phyloP scores from a whole-genome alignment of 2,797 vertebrate species.

The Sus cebifrons region DNA sequence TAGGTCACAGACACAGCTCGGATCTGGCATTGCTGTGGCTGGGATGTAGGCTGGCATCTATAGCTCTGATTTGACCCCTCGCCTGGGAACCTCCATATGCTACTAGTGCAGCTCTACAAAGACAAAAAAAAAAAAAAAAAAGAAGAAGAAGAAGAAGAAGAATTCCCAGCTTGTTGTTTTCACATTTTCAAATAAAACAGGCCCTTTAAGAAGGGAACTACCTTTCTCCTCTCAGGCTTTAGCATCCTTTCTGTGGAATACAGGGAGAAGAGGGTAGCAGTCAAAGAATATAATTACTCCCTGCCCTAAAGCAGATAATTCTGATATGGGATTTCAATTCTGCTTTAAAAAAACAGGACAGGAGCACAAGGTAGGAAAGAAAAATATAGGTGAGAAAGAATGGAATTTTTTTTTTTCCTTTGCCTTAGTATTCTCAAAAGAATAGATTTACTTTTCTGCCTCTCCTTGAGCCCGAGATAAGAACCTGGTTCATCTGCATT shows the following conservation, averaged over 20 bases:
- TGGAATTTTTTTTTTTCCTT: background rate
- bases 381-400: background rate
- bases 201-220: background rate
- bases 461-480: background rate
- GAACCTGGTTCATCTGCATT: background rate
- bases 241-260: background rate
- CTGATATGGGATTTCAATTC: background rate
- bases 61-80: no score
- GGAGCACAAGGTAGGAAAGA: background rate
- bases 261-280: background rate
- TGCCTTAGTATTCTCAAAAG: constrained; percentile 14
- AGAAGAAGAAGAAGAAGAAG: background rate
- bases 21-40: no score
- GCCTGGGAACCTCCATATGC: no score
- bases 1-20: no score
- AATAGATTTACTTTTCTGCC: background rate
- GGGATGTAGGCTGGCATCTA: no score
- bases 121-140: no score
- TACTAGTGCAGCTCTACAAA: no score
- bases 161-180: background rate
- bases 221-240: background rate
- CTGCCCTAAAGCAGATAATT: background rate
- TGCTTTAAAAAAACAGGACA: constrained; percentile 13
- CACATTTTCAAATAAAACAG: background rate
- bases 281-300: background rate